Evolutionary conservation across 1,140 invertebrate species (phyloP).

Genomic region (Leptopilina boulardi): DNA sequence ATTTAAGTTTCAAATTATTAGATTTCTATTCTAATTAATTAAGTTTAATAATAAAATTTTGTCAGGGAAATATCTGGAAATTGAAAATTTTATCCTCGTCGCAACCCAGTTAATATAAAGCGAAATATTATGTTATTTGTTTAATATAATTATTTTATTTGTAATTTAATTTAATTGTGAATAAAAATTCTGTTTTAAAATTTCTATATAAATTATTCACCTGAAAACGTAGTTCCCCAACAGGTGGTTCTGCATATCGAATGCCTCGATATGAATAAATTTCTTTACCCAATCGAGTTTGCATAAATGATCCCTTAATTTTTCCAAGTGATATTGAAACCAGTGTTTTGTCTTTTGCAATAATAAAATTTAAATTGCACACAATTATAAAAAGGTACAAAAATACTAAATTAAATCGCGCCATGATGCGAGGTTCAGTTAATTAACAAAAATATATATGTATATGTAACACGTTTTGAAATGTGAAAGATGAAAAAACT

Average conservation of each 20-base stretch:
- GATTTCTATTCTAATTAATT: too few species aligned
- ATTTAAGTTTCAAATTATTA: too few species aligned
- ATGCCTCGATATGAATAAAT: constrained; percentile 81
- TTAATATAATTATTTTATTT: too few species aligned
- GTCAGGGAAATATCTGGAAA: too few species aligned
- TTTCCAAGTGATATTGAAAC: constrained; percentile 61
- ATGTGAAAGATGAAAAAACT: background rate
- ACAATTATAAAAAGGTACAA: background rate
- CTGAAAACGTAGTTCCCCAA: constrained; percentile 78
- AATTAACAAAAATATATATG: too few species aligned
- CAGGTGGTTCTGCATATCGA: constrained; percentile 80
- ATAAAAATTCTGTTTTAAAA: background rate
- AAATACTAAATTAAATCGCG: background rate
- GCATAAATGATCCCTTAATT: constrained; percentile 62
- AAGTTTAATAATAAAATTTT: too few species aligned
- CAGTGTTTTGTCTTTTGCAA: background rate
- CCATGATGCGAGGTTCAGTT: background rate
- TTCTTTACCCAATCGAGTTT: constrained; percentile 69
- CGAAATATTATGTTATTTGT: too few species aligned
- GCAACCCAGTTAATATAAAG: too few species aligned
- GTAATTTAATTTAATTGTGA: too few species aligned
- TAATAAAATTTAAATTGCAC: background rate
- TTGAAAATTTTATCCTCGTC: too few species aligned
- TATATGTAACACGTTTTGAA: background rate
- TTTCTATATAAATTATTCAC: constrained; percentile 69